phyloP scores from a whole-genome alignment of 2,797 vertebrate species.

The Pseudopleuronectes americanus region DNA sequence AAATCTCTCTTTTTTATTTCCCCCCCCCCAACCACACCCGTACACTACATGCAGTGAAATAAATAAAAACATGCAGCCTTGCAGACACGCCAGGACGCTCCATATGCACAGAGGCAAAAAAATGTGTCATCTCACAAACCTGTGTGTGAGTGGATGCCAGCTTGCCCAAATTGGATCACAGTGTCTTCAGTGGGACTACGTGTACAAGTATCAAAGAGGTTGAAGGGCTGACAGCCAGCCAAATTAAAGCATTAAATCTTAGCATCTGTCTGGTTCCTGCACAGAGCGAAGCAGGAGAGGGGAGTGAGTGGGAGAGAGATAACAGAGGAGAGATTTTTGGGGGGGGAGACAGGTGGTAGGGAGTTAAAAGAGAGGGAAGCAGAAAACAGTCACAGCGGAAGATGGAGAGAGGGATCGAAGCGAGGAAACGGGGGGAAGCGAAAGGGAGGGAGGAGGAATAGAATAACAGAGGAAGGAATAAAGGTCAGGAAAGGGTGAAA shows the following conservation, averaged over 20 bases:
- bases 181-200: slow-evolving; percentile 71
- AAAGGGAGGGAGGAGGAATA: neutral
- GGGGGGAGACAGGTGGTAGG: slow-evolving; percentile 51
- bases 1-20: slow-evolving; percentile 36
- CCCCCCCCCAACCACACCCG: slow-evolving; percentile 20
- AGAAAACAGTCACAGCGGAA: slow-evolving; percentile 36
- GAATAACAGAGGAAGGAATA: neutral
- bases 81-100: slow-evolving; percentile 49
- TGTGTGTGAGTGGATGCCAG: slow-evolving; percentile 63
- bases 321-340: slow-evolving; percentile 50
- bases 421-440: neutral
- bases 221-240: slow-evolving; percentile 73
- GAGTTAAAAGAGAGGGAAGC: slow-evolving; percentile 35
- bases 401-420: slow-evolving; percentile 20
- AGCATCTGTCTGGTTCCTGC: slow-evolving; percentile 69
- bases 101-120: slow-evolving; percentile 25
- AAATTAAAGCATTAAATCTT: slow-evolving; percentile 77
- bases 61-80: slow-evolving; percentile 37
- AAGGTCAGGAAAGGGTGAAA: slow-evolving; percentile 15
- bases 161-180: slow-evolving; percentile 72
- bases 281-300: slow-evolving; percentile 45
- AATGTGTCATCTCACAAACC: slow-evolving; percentile 27
- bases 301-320: slow-evolving; percentile 61
- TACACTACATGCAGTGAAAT: slow-evolving; percentile 19
- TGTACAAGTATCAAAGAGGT: slow-evolving; percentile 77